Evolutionary conservation across 2,797 vertebrate species (phyloP), one percentile per base, ranked within the genome.

Genomic region (Nyctalus aviator): DNA sequence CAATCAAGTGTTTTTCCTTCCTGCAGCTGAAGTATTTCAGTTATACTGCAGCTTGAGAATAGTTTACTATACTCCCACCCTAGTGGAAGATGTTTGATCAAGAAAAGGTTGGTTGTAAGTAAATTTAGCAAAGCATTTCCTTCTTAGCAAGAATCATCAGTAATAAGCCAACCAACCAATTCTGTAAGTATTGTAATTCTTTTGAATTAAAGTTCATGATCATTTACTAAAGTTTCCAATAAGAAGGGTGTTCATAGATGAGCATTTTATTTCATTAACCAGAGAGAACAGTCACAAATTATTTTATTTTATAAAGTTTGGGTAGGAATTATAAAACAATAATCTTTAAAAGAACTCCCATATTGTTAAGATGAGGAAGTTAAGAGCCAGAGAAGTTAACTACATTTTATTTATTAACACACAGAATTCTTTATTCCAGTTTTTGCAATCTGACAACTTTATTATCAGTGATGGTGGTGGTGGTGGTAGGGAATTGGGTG

Each of bases 201-300:
- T 94, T 95, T 94, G 15, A 85, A 91, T 92, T 64, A 86, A 91
- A 93, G 53, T 59, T 86, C 62, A 86, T 48, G 23, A 86, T 71
- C 59, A 78, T 84, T 84, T 85, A 81, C 64, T 91, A 62, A 72
- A 44, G 37, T 93, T 93, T 90, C 59, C 30, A 69, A 53, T n/a
- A 66, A 48, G 37, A 50, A 91, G 35, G 50, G 17, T 35, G 76
- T 35, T 72, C 81, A 92, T 75, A 69, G 48, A 37, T 96, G n/a
- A 88, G 85, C 77, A 86, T 82, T 89, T 87, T 48, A 78, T 83
- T 88, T 93, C 64, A 81, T 48, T 95, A 69, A 78, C 53, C 32
- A 91, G 44, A 71, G 21, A 90, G 71, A 91, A 88, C 6, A 59
- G 62, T 53, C 53, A 83, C 12, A 88, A 92, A 83, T 94, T 68